Conservation (phyloP, 2,113 vertebrate species). For the sheep (Ovis aries) region DNA sequence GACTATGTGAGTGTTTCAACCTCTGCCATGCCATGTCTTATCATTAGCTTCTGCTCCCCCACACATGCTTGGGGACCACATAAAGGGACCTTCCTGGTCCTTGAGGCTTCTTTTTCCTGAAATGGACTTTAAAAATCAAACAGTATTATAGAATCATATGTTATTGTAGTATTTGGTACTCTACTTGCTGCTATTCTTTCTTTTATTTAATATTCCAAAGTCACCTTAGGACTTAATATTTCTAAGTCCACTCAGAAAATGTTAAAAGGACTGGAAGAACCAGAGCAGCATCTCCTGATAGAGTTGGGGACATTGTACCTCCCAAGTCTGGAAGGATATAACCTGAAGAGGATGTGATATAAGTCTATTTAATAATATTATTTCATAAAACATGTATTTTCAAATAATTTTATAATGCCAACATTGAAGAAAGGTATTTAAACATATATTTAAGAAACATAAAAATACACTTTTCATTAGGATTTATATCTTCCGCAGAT, state of each 20-base stretch:
- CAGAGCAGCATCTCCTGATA: background rate
- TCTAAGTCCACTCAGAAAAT: background rate
- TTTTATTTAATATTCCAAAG: conserved; percentile 3
- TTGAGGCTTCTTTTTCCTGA: background rate
- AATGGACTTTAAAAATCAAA: background rate
- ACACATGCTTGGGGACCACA: background rate
- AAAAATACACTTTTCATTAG: background rate
- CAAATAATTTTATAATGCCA: background rate
- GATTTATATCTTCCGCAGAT: background rate
- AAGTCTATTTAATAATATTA: background rate
- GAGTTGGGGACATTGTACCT: background rate
- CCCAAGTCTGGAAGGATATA: background rate
- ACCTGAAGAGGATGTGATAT: background rate
- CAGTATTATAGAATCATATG: background rate
- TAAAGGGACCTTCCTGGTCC: background rate
- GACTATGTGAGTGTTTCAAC: background rate
- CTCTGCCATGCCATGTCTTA: background rate
- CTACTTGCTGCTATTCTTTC: background rate
- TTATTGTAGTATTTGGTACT: background rate
- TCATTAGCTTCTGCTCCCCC: background rate
- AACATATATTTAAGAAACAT: background rate
- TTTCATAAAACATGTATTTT: background rate
- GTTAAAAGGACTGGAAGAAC: background rate
- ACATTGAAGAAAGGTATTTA: background rate
- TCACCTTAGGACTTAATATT: background rate